Conservation (phyloP, 2,797 vertebrate species). For the Etheostoma nigrum region DNA sequence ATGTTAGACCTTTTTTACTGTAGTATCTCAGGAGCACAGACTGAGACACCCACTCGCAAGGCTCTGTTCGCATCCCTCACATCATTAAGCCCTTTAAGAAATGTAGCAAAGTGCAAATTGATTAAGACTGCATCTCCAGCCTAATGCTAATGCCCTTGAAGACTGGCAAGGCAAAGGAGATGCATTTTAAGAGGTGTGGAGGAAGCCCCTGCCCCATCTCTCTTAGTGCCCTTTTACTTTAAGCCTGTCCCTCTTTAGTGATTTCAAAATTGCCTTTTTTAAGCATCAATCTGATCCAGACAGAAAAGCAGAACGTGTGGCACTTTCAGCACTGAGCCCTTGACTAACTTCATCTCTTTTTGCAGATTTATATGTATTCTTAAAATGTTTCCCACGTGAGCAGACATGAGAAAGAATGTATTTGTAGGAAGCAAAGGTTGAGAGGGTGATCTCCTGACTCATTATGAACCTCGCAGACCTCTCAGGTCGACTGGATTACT, state of each 20-base stretch:
- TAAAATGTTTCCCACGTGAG: not conserved
- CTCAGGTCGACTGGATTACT: too few relatives aligned
- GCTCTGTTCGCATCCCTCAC: conserved; percentile 26
- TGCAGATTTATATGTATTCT: conserved; percentile 20
- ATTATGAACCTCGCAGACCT: too few relatives aligned
- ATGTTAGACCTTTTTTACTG: conserved; percentile 53
- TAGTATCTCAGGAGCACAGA: conserved; percentile 57
- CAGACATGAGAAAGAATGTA: conserved; percentile 17
- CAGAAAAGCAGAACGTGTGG: conserved; percentile 22
- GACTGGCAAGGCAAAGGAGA: conserved; percentile 50
- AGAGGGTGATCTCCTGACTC: not conserved
- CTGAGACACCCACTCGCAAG: conserved; percentile 46
- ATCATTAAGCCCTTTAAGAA: conserved; percentile 51
- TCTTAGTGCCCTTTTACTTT: conserved; percentile 30
- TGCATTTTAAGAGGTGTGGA: conserved; percentile 50
- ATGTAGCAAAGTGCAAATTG: conserved; percentile 48
- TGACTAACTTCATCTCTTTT: conserved; percentile 27
- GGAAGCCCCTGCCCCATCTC: conserved; percentile 14
- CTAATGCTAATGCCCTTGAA: conserved; percentile 44
- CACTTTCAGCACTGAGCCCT: not conserved
- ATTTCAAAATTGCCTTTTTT: conserved; percentile 48
- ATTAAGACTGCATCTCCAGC: conserved; percentile 38
- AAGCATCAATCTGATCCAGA: conserved; percentile 54
- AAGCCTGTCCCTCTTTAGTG: conserved; percentile 16
- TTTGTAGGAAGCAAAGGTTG: conserved; percentile 4